Evolutionary conservation across 64 coral and sea anemone species (phyloP).

Genomic region (Astreopora myriophthalma): DNA sequence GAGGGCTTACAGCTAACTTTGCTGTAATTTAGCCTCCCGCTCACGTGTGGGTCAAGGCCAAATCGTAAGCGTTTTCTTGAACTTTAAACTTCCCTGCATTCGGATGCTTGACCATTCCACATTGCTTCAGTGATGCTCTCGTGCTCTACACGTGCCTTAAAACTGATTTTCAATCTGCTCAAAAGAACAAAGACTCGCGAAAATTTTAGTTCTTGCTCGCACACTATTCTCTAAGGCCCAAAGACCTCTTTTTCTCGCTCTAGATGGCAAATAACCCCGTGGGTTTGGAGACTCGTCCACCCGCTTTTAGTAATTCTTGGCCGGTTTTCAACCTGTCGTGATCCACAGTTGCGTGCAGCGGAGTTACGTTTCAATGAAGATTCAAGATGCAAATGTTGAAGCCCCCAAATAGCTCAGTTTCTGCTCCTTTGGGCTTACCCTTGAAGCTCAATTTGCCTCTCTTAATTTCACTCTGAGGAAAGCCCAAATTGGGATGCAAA

Average conservation of each 20-base stretch:
- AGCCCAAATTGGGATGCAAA: too few relatives aligned
- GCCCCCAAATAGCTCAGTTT: neutral
- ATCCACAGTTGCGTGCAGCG: too few relatives aligned
- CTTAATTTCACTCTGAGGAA: neutral
- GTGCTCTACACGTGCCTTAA: neutral
- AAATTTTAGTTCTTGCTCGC: too few relatives aligned
- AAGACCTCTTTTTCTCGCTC: too few relatives aligned
- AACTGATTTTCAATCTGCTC: neutral
- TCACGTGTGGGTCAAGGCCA: neutral
- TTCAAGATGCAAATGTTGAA: neutral
- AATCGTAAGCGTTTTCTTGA: neutral
- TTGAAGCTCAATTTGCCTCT: neutral
- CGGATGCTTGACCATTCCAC: neutral
- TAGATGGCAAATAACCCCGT: too few relatives aligned
- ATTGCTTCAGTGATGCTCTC: neutral
- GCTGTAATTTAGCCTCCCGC: neutral
- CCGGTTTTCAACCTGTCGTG: too few relatives aligned
- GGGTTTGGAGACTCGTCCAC: too few relatives aligned
- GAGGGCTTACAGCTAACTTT: too few relatives aligned
- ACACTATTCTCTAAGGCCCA: neutral
- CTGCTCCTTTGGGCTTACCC: too few relatives aligned
- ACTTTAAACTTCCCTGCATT: neutral
- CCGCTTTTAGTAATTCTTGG: too few relatives aligned
- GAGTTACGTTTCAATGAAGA: neutral
- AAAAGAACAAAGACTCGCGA: too few relatives aligned